Evolutionary conservation across 2,888 invertebrate species (phyloP), one percentile per base, ranked within the genome.

Genomic region (Ennomos quercinarius): DNA sequence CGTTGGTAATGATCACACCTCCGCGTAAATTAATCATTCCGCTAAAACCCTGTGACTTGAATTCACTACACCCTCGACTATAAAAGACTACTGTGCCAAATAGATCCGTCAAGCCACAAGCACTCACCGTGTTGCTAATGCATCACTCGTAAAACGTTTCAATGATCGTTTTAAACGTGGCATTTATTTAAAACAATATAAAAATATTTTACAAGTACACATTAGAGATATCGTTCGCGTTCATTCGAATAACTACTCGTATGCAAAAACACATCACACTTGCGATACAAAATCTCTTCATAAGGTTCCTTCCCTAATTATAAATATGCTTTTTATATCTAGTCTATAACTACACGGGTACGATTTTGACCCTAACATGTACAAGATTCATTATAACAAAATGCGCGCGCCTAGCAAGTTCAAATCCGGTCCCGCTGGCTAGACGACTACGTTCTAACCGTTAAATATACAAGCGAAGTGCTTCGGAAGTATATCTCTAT

Each of bases 231-330:
- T 53, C 53, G 44, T 53, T 56, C 50, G 57, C 63, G 47, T 59
- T 52, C 53, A 50, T 53, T 61, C 61, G 53, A 39, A 11, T 65
- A 71, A 70, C 70, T 76, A 76, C 74, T 79, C 78, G 75, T 79
- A 79, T 83, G 84, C 81, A 86, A 86, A 85, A 84, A 86, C 86
- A 86, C 81, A 81, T 73, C 74, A 76, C 76, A 75, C 68, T 60
- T 61, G 81, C 83, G 70, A 80, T 83, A 83, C 84, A 86, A 86
- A 87, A 87, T 84, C 81, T 87, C 83, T 81, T 83, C 83, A 82
- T 82, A 83, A 81, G 83, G 82, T 76, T 79, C 72, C 73, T 72
- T 73, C 63, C 68, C 75, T 78, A 80, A 73, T 73, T 78, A 80
- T 80, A 79, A 79, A 84, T 83, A 83, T 76, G 79, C 78, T 67